Base-by-base conservation (phyloP, 1,140 invertebrate genomes). In the Calephelis nemesis region DNA sequence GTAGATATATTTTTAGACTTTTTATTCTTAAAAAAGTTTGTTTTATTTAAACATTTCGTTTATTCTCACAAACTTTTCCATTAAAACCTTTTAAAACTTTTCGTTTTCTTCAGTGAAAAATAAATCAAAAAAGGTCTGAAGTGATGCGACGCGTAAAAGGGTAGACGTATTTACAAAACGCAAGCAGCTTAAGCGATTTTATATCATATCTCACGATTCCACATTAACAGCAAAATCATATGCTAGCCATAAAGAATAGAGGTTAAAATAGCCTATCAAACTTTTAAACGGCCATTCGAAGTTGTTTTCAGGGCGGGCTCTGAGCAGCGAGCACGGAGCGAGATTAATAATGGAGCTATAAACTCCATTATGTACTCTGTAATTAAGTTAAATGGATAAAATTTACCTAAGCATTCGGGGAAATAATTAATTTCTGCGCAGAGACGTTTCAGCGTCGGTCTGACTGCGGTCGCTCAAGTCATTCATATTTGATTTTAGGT, bases 361-460 rank as follows among this genome's bases (percentile, higher is more conserved):
- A 85, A 86, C 79, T 83, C 82, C 77, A 83, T 86, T 88, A 87
- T 76, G 73, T 79, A 82, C 79, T 78, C 78, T 62, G 78, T 88
- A 85, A 87, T 85, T 84, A 84, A 88, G 79, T 84, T 81, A 77
- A 84, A 86, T 82, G 80, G 78, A 80, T 84, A 83, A 81, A 85
- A 84, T 83, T 83, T 84, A 75, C 78, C 75, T 75, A 79, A 85
- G 73, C 78, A 74, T 77, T 76, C 42, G 63, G 70, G 72, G 70
- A 78, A 83, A 80, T 86, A 82, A 87, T 83, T 82, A 81, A 84
- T 84, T 85, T 84, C 83, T 81, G 71, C 68, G 65, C 68, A 67
- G 64, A 49, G 67, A 72, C 71, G 72, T 79, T 77, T 77, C 68
- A 69, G 58, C 60, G 54, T 12, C 63, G 60, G 47, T 30, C 11